A percentile compares a stretch with the other conserved stretches of the same genome.
These are phyloP conservation scores for Caracal caracal DNA, from an alignment of 2,113 vertebrate genomes.

Conservation along the genomic window DNA sequence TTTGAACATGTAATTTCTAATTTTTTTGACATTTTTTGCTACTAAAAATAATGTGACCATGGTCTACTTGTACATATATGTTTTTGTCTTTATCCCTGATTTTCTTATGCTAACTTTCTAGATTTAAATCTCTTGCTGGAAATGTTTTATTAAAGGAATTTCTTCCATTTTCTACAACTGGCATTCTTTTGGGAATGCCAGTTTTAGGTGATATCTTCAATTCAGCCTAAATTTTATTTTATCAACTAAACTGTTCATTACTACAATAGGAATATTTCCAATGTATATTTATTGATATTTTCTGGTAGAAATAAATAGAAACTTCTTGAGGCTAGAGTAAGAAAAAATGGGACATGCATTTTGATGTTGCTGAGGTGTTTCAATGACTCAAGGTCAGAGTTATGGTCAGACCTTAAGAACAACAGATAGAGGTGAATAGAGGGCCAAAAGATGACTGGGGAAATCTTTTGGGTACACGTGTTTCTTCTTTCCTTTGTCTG, in stretches of 20 bases:
- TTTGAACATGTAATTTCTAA: not conserved
- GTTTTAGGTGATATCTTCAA: not conserved
- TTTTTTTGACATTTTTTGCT: not conserved
- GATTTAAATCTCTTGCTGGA: not conserved
- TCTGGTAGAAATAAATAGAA: not conserved
- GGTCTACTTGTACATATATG: not conserved
- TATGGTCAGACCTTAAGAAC: not conserved
- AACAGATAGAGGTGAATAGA: not conserved
- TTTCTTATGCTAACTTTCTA: slow-evolving; percentile 2
- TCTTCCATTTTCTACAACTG: slow-evolving; percentile 10
- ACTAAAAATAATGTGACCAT: not conserved
- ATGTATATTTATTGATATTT: not conserved
- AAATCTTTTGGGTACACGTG: not conserved
- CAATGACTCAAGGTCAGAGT: not conserved
- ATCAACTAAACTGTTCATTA: not conserved
- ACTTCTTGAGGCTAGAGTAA: not conserved
- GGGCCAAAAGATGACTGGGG: not conserved
- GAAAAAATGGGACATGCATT: not conserved
- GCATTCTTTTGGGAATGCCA: not conserved
- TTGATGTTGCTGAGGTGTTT: not conserved
- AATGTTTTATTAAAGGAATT: not conserved
- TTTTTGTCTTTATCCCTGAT: not conserved
- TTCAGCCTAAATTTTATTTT: not conserved
- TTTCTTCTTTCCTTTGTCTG: not conserved
- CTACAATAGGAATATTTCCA: not conserved